Percentiles rank a stretch among this genome's conserved stretches.
Conservation (phyloP, 2,113 vertebrate species). For the Columba janthina region DNA sequence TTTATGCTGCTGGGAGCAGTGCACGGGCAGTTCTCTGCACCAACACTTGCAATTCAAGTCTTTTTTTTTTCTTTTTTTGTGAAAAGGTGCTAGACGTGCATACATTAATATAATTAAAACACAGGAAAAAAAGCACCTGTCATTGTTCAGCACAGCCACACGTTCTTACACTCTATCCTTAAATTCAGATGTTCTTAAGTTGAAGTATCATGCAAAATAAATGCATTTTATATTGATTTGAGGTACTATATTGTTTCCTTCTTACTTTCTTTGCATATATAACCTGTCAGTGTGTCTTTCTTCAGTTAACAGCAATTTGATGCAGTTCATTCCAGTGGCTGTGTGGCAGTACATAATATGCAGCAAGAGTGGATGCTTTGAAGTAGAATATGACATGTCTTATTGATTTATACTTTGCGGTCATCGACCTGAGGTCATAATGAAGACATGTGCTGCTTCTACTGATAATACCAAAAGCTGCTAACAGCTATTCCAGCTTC, state of each 20-base stretch:
- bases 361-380: not conserved
- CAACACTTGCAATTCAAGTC: not conserved
- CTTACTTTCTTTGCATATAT: not conserved
- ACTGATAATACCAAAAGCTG: not conserved
- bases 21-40: not conserved
- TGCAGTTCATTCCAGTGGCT: not conserved
- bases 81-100: rapidly evolving
- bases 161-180: not conserved
- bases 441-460: not conserved
- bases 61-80: too few species aligned
- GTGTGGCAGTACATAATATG: rapidly evolving
- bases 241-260: not conserved
- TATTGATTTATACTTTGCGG: not conserved
- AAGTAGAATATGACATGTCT: not conserved
- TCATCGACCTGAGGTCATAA: not conserved
- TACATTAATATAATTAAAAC: not conserved
- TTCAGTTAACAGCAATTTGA: not conserved
- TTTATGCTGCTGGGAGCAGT: not conserved
- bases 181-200: not conserved
- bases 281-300: not conserved
- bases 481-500: not conserved
- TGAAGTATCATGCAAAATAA: not conserved
- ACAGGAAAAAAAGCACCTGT: not conserved
- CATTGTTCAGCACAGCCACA: not conserved
- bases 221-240: rapidly evolving